Base-by-base conservation (phyloP, 1,140 invertebrate species). In the Platorchestia sp. region DNA sequence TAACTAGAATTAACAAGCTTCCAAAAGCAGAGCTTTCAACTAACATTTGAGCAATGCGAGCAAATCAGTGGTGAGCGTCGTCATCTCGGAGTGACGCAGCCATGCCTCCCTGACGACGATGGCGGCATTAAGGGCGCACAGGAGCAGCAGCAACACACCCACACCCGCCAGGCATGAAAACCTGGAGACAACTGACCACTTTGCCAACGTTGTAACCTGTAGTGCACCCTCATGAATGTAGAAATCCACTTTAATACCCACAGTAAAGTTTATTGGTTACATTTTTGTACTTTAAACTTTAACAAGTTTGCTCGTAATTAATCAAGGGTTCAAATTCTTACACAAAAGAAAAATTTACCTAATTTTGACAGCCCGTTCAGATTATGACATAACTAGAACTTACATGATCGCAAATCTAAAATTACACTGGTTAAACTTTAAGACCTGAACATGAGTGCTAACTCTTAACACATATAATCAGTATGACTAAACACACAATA, bases 191-290 rank as follows among this genome's bases (percentile, higher is more conserved):
- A 95, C 90, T 96, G 96, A 95, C 97, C 97, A 97, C 96, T 96
- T 96, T 96, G 96, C 96, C 97, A 96, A 96, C 97, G 96, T 90
- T 96, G 96, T 95, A 96, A 95, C 97, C 97, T 97, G 97, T 95
- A 97, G 43, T 41, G 41, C 41, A 89, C 16, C n/a, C 10, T 19
- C 27, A 16, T 89, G n/a, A 89, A 27, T 6, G 43, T 75, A 16
- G 14, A 75, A 75, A 75, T 75, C 14, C 36, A 16, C 53, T 14
- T 75, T 75, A 16, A 16, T 75, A 75, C 36, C 36, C 53, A 75
- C 53, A 75, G 36, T 16, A 36, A 75, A 75, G 14, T 16, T 16
- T 16, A 75, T 75, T 14, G 36, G 36, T 75, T 75, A 16, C 53
- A 75, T 75, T 14, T 36, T 16, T 75, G 14, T 36, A 75, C 53